Base-by-base conservation (phyloP, 2,888 invertebrate genomes). In the Sipha maydis region DNA sequence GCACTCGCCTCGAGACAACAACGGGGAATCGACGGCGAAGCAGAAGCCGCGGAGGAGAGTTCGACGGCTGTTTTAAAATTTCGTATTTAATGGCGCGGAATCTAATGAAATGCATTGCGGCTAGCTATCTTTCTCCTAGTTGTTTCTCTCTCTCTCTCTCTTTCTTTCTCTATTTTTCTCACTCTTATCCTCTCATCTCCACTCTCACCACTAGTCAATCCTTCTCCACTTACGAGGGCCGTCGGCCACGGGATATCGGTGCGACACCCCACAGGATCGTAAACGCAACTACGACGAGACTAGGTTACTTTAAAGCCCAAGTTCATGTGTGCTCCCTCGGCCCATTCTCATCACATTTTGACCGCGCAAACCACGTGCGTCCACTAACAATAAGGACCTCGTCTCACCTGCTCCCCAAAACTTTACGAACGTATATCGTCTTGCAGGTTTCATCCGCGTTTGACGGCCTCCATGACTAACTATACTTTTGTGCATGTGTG, bases 31-130 rank as follows among this genome's bases (percentile, higher is more conserved):
- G 25, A 21, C 75, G 25, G 17, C 41, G 11, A 21, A 11, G 76
- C 61, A 61, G 61, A 76, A 76, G 25, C 38, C 38, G 31, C 17
- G 28, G 34, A 21, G 19, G 31, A 73, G 11, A 56, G 76, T 48
- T 31, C 41, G 31, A 38, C 34, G 73, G 28, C 79, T 69, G 69
- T 85, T 78, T 61, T 61, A 73, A 86, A 86, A 86, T 80, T 86
- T 73, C 79, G 79, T 17, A 56, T 80, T 86, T 86, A 86, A 86
- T 80, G 79, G 86, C 79, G 73, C 17, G 86, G 79, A 86, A 86
- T 54, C 54, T 54, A 76, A 84, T 77, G 78, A 77, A 85, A 85
- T 34, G 85, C 25, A n/a, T n/a, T 41, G n/a, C 69, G 41, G 48
- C 48, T 14, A 11, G 48, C 48, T 48, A 48, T 48, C 48, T 34